Conservation (phyloP, 30 jellyfish, hydroid and myxozoan genomes). For the Sanderia malayensis region DNA sequence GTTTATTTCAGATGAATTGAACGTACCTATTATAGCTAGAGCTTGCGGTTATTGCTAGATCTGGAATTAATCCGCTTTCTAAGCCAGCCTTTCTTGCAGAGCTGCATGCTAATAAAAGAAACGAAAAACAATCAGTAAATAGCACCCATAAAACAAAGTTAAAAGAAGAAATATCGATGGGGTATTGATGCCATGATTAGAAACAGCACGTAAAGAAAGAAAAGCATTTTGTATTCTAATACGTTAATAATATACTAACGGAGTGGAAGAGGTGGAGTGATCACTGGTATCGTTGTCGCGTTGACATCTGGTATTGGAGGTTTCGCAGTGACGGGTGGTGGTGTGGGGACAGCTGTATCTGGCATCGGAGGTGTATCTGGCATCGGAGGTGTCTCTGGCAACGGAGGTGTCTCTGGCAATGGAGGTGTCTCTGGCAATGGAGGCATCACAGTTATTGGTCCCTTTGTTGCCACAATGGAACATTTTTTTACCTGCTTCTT, state of each 20-base stretch:
- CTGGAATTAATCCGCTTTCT: conserved; percentile 22
- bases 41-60: conserved; percentile 33
- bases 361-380: conserved; percentile 38
- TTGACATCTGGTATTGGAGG: too few species aligned
- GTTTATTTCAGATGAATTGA: too few species aligned
- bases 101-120: conserved; percentile 26
- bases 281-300: not conserved
- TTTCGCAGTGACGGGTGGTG: too few species aligned
- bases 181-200: too few species aligned
- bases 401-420: conserved; percentile 19
- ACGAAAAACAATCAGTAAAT: not conserved
- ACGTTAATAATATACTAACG: too few species aligned
- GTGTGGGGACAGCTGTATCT: too few species aligned
- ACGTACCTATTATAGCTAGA: too few species aligned
- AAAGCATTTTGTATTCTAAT: too few species aligned
- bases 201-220: not conserved
- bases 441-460: conserved; percentile 19
- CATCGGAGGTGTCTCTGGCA: conserved; percentile 32
- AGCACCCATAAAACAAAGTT: not conserved
- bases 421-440: conserved; percentile 23
- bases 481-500: conserved; percentile 15
- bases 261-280: too few species aligned
- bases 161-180: not conserved
- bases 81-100: conserved; percentile 31
- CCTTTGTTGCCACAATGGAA: conserved; percentile 20